phyloP scores from a whole-genome alignment of 2,113 vertebrate species.

The Chaetops frenatus region DNA sequence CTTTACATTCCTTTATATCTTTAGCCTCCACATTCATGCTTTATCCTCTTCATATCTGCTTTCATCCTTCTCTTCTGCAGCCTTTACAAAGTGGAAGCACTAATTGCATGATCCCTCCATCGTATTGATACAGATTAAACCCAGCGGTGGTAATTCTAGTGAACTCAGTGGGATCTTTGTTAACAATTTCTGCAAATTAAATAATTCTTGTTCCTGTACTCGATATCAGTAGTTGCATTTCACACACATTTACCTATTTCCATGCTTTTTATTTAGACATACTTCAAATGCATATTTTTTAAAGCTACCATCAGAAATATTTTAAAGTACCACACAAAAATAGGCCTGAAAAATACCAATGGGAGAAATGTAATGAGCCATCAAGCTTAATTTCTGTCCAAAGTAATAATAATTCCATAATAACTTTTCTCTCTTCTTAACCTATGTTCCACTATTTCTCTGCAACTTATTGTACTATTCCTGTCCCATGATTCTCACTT shows the following conservation, averaged over 20 bases:
- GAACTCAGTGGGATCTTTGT: conserved; percentile 56
- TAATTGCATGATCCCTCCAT: conserved; percentile 50
- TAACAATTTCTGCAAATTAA: conserved; percentile 65
- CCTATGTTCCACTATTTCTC: not conserved
- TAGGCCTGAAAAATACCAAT: not conserved
- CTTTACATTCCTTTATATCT: conserved; percentile 23
- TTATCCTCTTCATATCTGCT: conserved; percentile 2
- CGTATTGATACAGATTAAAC: conserved; percentile 63
- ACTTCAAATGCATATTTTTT: not conserved
- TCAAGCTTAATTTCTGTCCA: not conserved
- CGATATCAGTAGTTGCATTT: conserved; percentile 23
- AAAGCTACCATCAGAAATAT: not conserved
- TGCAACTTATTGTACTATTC: conserved; percentile 5
- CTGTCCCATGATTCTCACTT: not conserved
- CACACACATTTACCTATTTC: conserved; percentile 9
- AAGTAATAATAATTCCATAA: not conserved
- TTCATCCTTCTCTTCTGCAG: conserved; percentile 27
- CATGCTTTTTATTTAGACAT: not conserved
- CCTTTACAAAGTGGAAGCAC: conserved; percentile 49
- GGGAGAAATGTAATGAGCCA: not conserved
- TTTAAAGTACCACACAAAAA: not conserved
- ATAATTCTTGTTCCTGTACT: conserved; percentile 42
- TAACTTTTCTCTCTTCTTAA: not conserved
- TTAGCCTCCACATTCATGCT: not conserved
- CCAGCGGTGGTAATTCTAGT: conserved; percentile 29